phyloP scores from a whole-genome alignment of 2,113 vertebrate genomes.

The Eurypyga helias region DNA sequence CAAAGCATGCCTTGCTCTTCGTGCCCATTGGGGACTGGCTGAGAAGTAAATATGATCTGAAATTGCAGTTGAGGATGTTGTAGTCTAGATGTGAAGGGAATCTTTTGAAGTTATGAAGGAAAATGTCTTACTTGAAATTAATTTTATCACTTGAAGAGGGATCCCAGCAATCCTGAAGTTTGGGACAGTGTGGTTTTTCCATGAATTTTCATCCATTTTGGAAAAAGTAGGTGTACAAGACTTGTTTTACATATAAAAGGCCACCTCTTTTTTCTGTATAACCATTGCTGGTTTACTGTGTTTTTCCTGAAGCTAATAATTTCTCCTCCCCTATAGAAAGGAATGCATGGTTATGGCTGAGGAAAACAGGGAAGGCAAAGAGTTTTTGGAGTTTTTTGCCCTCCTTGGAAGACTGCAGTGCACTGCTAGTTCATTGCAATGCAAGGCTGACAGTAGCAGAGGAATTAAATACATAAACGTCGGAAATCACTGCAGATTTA shows the following conservation, averaged over 20 bases:
- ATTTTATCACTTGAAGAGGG: fast-evolving
- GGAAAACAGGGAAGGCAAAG: neutral
- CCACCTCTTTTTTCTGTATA: neutral
- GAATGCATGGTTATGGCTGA: neutral
- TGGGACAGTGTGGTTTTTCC: neutral
- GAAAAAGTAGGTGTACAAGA: neutral
- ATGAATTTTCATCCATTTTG: neutral
- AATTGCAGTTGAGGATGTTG: neutral
- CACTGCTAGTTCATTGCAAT: neutral
- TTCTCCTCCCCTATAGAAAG: neutral
- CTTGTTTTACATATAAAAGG: neutral
- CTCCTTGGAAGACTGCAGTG: neutral
- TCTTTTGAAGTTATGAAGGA: neutral
- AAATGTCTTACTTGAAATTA: neutral
- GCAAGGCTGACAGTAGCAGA: neutral
- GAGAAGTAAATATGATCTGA: neutral
- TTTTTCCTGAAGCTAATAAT: neutral
- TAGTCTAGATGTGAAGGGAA: neutral
- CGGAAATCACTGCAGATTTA: neutral
- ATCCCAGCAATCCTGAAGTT: neutral
- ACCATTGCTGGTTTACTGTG: neutral
- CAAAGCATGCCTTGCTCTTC: fast-evolving
- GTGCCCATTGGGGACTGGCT: fast-evolving
- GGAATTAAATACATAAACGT: neutral
- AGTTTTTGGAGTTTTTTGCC: neutral